These are phyloP conservation scores for Cladorhizidae sp. DNA, from an alignment of 37 sponge, comb jelly and placozoan species.

Conservation along the genomic window DNA sequence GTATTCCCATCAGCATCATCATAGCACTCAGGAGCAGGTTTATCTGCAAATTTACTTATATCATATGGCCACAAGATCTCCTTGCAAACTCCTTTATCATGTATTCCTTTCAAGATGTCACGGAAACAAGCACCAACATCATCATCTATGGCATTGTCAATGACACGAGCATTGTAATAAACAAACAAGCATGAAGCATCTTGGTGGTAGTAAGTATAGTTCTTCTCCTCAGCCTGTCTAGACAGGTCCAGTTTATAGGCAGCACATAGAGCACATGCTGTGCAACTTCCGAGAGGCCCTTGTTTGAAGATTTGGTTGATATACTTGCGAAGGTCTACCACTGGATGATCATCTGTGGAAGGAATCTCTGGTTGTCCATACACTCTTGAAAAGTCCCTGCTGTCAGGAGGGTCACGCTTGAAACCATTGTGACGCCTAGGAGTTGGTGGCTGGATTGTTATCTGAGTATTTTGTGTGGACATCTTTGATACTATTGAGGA, in stretches of 20 bases:
- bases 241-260: conserved; percentile 9
- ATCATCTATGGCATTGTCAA: neutral
- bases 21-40: neutral
- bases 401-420: neutral
- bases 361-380: neutral
- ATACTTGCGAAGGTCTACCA: conserved; percentile 5
- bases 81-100: conserved; percentile 5
- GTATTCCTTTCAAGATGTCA: conserved; percentile 9
- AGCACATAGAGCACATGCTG: conserved; percentile 18
- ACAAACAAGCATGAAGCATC: conserved; percentile 27
- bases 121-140: conserved; percentile 23
- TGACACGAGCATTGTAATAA: neutral
- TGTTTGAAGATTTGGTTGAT: conserved; percentile 4
- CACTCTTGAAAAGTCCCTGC: neutral
- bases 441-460: no score
- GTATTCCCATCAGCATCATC: conserved; percentile 7
- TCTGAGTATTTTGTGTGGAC: no score
- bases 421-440: no score
- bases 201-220: neutral
- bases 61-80: neutral
- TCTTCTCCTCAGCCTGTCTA: neutral
- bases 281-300: conserved; percentile 6
- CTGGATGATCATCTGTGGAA: neutral
- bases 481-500: no score
- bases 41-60: neutral